These are phyloP conservation scores for Grammomys surdaster DNA, from an alignment of 2,113 vertebrate genomes.

Conservation along the genomic window DNA sequence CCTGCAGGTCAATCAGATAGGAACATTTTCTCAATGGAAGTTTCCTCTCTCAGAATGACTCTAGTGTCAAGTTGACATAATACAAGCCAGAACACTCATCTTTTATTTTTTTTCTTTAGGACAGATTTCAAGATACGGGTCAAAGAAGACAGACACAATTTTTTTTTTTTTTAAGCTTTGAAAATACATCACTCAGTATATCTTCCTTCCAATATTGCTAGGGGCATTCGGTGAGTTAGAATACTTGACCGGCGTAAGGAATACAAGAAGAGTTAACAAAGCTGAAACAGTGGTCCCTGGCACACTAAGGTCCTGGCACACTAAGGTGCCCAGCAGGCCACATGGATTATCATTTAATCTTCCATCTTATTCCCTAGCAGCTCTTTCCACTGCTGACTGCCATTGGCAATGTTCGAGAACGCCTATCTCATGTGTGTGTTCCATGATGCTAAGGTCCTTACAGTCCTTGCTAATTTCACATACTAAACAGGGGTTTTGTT, in stretches of 20 bases:
- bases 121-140: constrained; percentile 18
- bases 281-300: neutral
- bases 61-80: neutral
- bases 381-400: neutral
- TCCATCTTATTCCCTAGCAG: neutral
- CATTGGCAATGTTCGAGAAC: neutral
- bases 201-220: neutral
- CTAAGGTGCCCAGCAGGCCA: neutral
- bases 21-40: neutral
- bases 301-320: neutral
- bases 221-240: neutral
- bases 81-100: neutral
- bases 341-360: neutral
- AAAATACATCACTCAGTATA: constrained; percentile 1
- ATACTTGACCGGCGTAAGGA: neutral
- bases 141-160: neutral
- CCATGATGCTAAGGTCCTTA: neutral
- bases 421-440: neutral
- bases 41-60: neutral
- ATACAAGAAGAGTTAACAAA: neutral
- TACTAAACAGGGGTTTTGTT: neutral
- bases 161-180: neutral
- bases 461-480: neutral
- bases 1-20: neutral
- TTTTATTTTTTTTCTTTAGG: constrained; percentile 37